These are phyloP conservation scores for Astropecten irregularis DNA, from an alignment of 53 echinoderm and acorn worm species.

Conservation along the genomic window DNA sequence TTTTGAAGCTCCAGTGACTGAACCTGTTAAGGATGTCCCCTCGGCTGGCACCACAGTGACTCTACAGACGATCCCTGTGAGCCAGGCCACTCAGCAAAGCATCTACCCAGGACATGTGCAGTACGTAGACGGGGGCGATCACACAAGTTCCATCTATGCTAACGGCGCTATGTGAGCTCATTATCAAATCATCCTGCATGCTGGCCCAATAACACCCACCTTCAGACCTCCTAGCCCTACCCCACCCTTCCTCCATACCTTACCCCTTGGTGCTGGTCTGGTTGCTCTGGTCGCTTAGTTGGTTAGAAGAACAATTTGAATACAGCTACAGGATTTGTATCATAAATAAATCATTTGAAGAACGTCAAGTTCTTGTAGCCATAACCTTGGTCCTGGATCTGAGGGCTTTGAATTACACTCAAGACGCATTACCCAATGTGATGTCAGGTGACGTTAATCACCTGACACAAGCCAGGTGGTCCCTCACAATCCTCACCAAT, in stretches of 20 bases:
- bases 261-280: conserved; percentile 3
- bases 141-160: conserved; percentile 99
- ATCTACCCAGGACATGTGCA: conserved; percentile 97
- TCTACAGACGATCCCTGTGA: conserved; percentile 77
- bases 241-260: neutral
- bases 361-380: neutral
- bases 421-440: no score
- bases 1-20: conserved; percentile 65
- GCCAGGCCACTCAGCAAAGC: conserved; percentile 67
- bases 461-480: no score
- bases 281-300: conserved; percentile 35
- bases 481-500: no score
- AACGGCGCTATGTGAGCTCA: conserved; percentile 99
- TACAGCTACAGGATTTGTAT: neutral
- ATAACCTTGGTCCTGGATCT: no score
- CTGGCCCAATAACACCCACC: conserved; percentile 15
- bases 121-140: conserved; percentile 95
- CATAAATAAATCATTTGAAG: neutral
- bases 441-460: no score
- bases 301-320: neutral
- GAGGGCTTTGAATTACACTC: no score
- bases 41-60: conserved; percentile 83
- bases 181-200: conserved; percentile 66
- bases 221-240: neutral
- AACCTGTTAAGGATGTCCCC: conserved; percentile 76